Percentiles rank a stretch among this genome's conserved stretches.
phyloP scores from a whole-genome alignment of 1,140 invertebrate genomes.

The Drosophila murphyi region DNA sequence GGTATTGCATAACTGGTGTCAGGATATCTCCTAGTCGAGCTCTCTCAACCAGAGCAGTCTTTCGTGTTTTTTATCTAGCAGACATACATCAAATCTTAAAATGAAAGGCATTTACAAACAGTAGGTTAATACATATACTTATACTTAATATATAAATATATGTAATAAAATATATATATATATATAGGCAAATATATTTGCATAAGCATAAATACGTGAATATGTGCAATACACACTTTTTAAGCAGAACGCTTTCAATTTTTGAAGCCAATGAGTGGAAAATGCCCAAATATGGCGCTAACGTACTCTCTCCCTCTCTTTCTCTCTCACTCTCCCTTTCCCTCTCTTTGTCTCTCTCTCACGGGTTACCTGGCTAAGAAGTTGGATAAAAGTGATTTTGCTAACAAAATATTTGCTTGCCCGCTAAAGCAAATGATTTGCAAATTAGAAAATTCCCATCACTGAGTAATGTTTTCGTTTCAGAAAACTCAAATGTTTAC shows the following conservation, averaged over 20 bases:
- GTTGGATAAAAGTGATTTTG: slow-evolving; percentile 25
- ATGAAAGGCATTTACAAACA: background rate
- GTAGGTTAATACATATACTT: too few relatives aligned
- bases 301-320: slow-evolving; percentile 1
- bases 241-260: slow-evolving; percentile 1
- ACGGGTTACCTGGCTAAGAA: background rate
- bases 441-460: slow-evolving; percentile 8
- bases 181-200: slow-evolving; percentile 6
- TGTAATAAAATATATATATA: background rate
- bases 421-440: slow-evolving; percentile 7
- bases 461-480: background rate
- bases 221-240: slow-evolving; percentile 9
- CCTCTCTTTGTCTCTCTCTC: background rate
- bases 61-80: too few relatives aligned
- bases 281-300: background rate
- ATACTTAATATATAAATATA: background rate
- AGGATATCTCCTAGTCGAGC: too few relatives aligned
- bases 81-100: too few relatives aligned
- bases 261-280: slow-evolving; percentile 1
- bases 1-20: too few relatives aligned
- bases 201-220: slow-evolving; percentile 11
- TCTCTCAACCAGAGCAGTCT: too few relatives aligned
- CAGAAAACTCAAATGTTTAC: background rate
- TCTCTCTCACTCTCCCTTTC: background rate
- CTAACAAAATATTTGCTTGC: slow-evolving; percentile 31